These are phyloP conservation scores for Ceratosolen solmsi DNA, from an alignment of 1,140 invertebrate genomes.

Conservation along the genomic window DNA sequence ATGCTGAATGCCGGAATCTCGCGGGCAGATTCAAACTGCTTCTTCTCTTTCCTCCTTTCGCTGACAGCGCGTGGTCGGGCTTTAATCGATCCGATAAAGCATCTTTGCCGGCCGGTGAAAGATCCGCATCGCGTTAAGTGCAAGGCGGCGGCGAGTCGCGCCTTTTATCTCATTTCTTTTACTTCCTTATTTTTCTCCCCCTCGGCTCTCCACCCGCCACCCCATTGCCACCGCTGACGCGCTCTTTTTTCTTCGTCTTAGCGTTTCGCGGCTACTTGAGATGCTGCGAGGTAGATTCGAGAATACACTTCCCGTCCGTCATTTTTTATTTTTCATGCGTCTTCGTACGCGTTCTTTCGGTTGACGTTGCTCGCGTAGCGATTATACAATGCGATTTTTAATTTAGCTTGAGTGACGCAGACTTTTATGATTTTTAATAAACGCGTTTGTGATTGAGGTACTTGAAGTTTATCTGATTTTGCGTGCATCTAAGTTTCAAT, in stretches of 20 bases:
- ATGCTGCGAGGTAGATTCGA: conserved; percentile 13
- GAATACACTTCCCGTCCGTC: conserved; percentile 8
- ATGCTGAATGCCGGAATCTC: not conserved
- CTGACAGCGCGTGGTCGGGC: conserved; percentile 7
- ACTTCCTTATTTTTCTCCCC: not conserved
- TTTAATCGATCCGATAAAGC: conserved; percentile 35
- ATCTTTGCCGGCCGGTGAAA: not conserved
- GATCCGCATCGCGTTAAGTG: conserved; percentile 28
- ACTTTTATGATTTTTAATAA: conserved; percentile 36
- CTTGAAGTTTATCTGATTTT: not conserved
- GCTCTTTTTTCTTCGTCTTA: not conserved
- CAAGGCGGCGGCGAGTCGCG: conserved; percentile 21
- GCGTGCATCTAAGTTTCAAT: not conserved
- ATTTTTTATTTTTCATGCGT: no score
- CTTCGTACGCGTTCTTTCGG: no score
- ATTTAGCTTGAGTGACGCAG: not conserved
- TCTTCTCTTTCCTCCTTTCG: conserved; percentile 18
- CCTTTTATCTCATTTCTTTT: conserved; percentile 36
- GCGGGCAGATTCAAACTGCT: not conserved
- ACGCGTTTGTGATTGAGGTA: not conserved
- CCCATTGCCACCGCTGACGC: not conserved
- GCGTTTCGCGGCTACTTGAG: conserved; percentile 21
- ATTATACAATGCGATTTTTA: conserved; percentile 20
- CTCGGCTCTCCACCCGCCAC: no score
- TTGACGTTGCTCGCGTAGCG: not conserved